Evolutionary conservation across 37 sponge, comb jelly and placozoan genomes (phyloP), one percentile per base, ranked within the genome.

Genomic region (Crambe crambe): DNA sequence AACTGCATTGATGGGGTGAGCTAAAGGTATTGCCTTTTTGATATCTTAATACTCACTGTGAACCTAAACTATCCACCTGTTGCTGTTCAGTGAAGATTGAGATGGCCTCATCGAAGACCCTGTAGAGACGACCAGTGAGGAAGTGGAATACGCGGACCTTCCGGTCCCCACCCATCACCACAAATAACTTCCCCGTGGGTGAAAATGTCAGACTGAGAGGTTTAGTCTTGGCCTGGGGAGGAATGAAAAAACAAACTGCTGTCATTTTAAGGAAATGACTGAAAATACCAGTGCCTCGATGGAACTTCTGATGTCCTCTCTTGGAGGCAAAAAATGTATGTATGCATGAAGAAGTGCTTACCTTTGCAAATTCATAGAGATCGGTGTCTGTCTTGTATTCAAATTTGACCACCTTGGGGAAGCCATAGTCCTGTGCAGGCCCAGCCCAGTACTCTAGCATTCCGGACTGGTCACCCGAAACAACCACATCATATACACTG

Each of bases 391-490:
- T 89, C 80, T 97, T 97, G 79, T 83, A 91, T 37, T 92, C 78
- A 59, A 97, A 97, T 34, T 84, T 70, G 41, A 93, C 81, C 27
- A 58, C 68, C 37, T 77, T 77, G 5, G 96, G 94, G 72, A 95
- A 92, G 72, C 37, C 26, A 61, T 86, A 95, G 29, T 67, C 56
- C 0, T 65, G n/a, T 10, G 91, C 27, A 20, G 91, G 73, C 10
- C 97, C 95, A 42, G 80, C 41, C 98, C 98, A 97, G 76, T 97
- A 97, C 74, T 97, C 98, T 26, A 97, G 34, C 91, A 97, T 97
- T 6, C 94, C 95, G 0, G 74, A 81, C 26, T 81, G 63, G 66
- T 97, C 98, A 10, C 80, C 93, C 47, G 94, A 92, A n/a, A 97
- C 68, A 10, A 90, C 91, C 6, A 88, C 85, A 79, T 95, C 97